Evolutionary conservation across 2,113 vertebrate genomes (phyloP).

Genomic region (Castor canadensis): DNA sequence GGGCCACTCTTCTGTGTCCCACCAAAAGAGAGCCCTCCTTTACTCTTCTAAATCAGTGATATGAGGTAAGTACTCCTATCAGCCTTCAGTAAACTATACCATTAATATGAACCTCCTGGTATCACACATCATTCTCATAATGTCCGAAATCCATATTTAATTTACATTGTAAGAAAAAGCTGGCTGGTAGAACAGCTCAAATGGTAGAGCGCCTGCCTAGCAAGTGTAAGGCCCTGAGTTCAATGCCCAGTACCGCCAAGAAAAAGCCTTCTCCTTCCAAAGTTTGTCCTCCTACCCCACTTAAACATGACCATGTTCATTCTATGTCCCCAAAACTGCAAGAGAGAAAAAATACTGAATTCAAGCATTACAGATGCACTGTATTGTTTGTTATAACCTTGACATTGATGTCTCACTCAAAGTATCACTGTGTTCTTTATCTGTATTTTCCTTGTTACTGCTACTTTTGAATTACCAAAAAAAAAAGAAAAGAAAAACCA

Average conservation of each 20-base stretch:
- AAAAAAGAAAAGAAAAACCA: not conserved
- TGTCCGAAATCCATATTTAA: not conserved
- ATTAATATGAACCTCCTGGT: not conserved
- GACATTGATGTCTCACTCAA: slow-evolving; percentile 25
- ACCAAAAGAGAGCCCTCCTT: not conserved
- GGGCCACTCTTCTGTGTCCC: not conserved
- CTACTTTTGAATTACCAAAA: not conserved
- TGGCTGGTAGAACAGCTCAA: no score
- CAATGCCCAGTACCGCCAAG: no score
- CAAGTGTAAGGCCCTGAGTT: no score
- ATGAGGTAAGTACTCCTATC: not conserved
- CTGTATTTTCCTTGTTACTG: not conserved
- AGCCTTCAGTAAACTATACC: not conserved
- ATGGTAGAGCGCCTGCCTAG: no score
- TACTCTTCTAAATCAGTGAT: not conserved
- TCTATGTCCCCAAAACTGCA: not conserved
- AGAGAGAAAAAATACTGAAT: not conserved
- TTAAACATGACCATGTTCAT: not conserved
- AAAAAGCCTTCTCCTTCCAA: not conserved
- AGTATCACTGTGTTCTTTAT: not conserved
- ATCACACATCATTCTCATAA: not conserved
- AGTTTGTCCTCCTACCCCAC: not conserved
- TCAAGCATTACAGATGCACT: not conserved
- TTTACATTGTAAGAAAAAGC: not conserved
- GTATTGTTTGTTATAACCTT: not conserved